Conservation (phyloP, 2,797 vertebrate species). For the Paramormyrops hopkinsi region DNA sequence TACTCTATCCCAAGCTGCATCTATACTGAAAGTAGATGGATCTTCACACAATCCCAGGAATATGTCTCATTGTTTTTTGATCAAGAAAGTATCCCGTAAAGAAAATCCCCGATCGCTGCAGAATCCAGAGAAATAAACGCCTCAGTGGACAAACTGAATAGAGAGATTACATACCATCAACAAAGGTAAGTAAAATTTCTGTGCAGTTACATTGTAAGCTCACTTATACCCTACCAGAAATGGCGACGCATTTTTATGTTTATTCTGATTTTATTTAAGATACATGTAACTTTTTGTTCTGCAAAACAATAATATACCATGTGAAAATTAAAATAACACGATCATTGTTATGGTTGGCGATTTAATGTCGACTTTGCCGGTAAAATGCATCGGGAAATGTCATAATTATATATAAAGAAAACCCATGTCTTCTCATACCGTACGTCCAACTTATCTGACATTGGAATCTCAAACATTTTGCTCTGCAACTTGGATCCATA, state of each 20-base stretch:
- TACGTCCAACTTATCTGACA: conserved; percentile 77
- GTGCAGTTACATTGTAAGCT: not conserved
- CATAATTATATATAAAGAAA: conserved; percentile 32
- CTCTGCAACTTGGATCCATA: conserved; percentile 82
- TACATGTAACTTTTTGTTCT: not conserved
- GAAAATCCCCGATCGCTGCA: conserved; percentile 18
- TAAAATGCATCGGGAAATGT: not conserved
- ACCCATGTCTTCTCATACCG: conserved; percentile 66
- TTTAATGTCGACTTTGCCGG: not conserved
- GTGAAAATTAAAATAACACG: conserved; percentile 1
- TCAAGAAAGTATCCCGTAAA: conserved; percentile 25
- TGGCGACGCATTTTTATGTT: not conserved
- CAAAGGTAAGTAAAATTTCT: conserved; percentile 20
- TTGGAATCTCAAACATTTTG: conserved; percentile 84
- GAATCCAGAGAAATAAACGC: conserved; percentile 34
- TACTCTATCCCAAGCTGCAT: conserved; percentile 25
- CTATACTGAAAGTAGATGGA: conserved; percentile 42
- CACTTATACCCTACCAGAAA: not conserved
- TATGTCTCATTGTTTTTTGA: conserved; percentile 35
- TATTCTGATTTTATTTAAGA: not conserved
- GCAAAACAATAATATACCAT: not conserved
- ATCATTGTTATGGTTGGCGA: not conserved
- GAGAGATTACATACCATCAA: conserved; percentile 17
- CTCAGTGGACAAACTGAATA: conserved; percentile 30
- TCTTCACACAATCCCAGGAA: conserved; percentile 37